Evolutionary conservation across 2,113 vertebrate species (phyloP).

Genomic region (Nothocercus nigrocapillus): DNA sequence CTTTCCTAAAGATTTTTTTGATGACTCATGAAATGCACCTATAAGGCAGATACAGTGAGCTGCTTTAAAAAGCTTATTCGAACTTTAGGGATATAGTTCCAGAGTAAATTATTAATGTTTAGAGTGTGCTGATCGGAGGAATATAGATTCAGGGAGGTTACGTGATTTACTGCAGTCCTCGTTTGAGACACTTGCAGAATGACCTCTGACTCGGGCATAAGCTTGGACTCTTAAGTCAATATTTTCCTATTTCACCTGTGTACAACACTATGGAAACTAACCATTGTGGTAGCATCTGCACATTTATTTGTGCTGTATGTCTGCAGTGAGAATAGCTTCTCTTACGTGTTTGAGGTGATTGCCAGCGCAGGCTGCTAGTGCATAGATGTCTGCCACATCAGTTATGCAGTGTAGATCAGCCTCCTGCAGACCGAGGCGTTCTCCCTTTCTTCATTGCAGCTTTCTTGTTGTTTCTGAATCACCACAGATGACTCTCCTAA

Average conservation of each 20-base stretch:
- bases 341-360: not conserved
- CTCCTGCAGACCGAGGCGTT: not conserved
- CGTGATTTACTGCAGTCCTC: not conserved
- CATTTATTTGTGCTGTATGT: not conserved
- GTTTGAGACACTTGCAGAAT: not conserved
- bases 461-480: not conserved
- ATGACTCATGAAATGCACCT: not conserved
- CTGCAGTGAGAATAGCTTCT: not conserved
- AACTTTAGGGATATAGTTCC: not conserved
- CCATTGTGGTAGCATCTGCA: not conserved
- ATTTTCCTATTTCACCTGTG: not conserved
- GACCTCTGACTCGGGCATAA: fast-evolving
- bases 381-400: not conserved
- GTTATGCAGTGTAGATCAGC: not conserved
- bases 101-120: not conserved
- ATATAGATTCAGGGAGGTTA: not conserved
- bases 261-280: not conserved
- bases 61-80: not conserved
- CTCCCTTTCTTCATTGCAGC: not conserved
- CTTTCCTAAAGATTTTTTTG: not conserved
- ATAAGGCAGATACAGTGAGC: not conserved
- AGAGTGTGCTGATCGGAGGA: not conserved
- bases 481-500: not conserved
- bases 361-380: constrained; percentile 13
- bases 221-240: not conserved